These are phyloP conservation scores for Drosophila meridiana DNA, from an alignment of 2,888 invertebrate genomes.

Conservation along the genomic window DNA sequence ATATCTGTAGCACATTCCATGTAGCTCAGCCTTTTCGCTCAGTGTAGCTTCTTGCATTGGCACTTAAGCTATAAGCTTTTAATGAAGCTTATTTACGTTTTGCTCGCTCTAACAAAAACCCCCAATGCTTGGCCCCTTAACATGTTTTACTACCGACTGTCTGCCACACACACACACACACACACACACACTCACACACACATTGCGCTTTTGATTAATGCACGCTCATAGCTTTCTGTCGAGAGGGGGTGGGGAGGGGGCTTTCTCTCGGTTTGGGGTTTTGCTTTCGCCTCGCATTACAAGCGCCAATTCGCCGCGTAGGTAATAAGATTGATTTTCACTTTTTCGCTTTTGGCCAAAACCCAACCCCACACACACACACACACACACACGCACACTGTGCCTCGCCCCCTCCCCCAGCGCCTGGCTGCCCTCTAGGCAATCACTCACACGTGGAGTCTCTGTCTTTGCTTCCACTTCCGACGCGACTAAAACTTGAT, in stretches of 20 bases:
- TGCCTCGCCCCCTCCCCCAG: too few species aligned
- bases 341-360: conserved; percentile 63
- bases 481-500: conserved; percentile 69
- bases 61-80: conserved; percentile 76
- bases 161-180: conserved; percentile 41
- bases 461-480: neutral
- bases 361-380: neutral
- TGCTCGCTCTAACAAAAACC: conserved; percentile 26
- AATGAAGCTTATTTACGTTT: conserved; percentile 80
- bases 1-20: neutral
- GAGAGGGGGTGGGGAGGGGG: neutral
- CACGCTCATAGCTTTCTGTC: conserved; percentile 34
- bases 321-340: conserved; percentile 82
- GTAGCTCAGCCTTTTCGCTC: neutral
- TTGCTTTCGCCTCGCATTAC: conserved; percentile 31
- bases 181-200: conserved; percentile 15
- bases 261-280: neutral
- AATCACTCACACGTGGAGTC: conserved; percentile 73
- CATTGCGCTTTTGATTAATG: conserved; percentile 64
- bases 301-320: conserved; percentile 62
- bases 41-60: conserved; percentile 23
- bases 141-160: conserved; percentile 27
- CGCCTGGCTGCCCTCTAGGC: conserved; percentile 23
- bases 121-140: conserved; percentile 3
- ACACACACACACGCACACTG: too few species aligned